A percentile compares a stretch with the other conserved stretches of the same genome.
Evolutionary conservation across 2,888 invertebrate species (phyloP).

Genomic region (Drosophila incognita): DNA sequence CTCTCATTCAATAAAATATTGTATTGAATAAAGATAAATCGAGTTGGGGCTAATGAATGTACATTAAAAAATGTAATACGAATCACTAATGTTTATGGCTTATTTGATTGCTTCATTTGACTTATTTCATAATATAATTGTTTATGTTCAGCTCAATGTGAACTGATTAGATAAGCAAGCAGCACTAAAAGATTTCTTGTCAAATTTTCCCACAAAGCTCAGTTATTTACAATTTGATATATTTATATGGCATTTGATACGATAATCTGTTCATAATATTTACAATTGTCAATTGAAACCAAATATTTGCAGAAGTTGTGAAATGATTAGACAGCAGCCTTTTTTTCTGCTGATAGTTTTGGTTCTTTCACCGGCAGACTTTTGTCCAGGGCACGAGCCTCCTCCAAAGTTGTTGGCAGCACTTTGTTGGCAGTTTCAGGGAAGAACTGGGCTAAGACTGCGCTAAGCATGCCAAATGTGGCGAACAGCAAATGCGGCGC

Average conservation of each 20-base stretch:
- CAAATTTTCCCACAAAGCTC: not conserved
- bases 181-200: conserved; percentile 1
- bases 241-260: conserved; percentile 25
- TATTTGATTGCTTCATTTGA: conserved; percentile 1
- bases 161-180: conserved; percentile 36
- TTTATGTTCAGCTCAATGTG: not conserved
- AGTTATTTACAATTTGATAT: conserved; percentile 15
- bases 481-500: conserved; percentile 87
- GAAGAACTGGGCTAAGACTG: conserved; percentile 86
- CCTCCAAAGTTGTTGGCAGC: conserved; percentile 87
- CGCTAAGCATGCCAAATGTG: conserved; percentile 86
- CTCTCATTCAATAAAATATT: conserved; percentile 15
- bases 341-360: conserved; percentile 5
- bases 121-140: not conserved
- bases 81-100: conserved; percentile 13
- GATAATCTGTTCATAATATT: conserved; percentile 19
- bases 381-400: conserved; percentile 84
- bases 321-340: conserved; percentile 43
- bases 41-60: not conserved
- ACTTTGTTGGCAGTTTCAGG: conserved; percentile 88
- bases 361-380: conserved; percentile 12
- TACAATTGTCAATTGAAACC: conserved; percentile 23
- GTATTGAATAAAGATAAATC: conserved; percentile 1
- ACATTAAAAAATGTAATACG: conserved; percentile 10
- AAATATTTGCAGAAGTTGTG: not conserved